Conservation (phyloP, 2,797 vertebrate species). For the Malurus leucopterus region DNA sequence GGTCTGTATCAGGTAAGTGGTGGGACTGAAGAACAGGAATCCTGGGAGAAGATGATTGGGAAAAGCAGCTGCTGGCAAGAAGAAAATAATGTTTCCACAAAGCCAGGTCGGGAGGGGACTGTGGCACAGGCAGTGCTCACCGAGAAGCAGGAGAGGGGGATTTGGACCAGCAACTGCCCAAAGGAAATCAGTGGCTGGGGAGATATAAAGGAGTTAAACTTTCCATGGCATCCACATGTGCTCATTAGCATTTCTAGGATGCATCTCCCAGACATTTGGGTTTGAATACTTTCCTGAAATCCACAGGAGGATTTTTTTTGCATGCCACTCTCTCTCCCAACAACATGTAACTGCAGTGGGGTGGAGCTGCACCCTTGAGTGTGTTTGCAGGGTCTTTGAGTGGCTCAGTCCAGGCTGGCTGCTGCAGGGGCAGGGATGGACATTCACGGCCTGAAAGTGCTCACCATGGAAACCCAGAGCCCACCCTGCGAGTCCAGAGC, state of each 20-base stretch:
- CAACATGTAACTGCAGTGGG: fast-evolving
- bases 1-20: not conserved
- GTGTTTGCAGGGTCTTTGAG: fast-evolving
- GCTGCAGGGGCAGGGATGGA: not conserved
- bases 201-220: not conserved
- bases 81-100: not conserved
- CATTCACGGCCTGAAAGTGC: fast-evolving
- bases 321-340: fast-evolving
- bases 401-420: fast-evolving
- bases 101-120: fast-evolving
- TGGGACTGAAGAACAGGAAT: not conserved
- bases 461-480: not conserved
- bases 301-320: not conserved
- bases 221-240: not conserved
- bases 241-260: not conserved
- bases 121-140: fast-evolving
- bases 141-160: not conserved
- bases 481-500: not conserved
- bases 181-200: not conserved
- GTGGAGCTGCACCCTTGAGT: fast-evolving
- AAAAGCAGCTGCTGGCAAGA: not conserved
- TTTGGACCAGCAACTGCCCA: not conserved
- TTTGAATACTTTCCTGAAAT: not conserved
- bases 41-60: not conserved
- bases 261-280: not conserved